phyloP scores from a whole-genome alignment of 2,113 vertebrate species.

The Serilophus lunatus region DNA sequence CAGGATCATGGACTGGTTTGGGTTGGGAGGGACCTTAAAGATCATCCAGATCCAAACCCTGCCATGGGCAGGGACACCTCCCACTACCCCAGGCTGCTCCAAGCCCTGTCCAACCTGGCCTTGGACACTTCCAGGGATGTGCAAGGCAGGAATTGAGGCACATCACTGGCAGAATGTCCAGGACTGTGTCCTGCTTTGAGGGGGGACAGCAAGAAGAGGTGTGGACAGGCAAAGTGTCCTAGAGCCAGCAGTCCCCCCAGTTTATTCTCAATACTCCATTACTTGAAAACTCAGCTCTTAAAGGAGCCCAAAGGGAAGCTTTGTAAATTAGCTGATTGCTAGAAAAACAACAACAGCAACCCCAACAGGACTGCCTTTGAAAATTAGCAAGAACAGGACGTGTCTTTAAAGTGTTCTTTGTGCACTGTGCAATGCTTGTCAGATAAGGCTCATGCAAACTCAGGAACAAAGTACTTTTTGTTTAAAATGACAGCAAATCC shows the following conservation, averaged over 20 bases:
- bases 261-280: neutral
- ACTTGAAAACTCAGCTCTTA: neutral
- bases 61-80: neutral
- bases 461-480: neutral
- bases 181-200: neutral
- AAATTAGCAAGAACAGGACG: neutral
- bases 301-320: neutral
- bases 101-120: neutral
- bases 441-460: neutral
- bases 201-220: neutral
- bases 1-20: neutral
- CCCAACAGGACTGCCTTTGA: neutral
- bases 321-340: neutral
- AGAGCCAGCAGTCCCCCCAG: neutral
- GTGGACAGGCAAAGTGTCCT: neutral
- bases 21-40: neutral
- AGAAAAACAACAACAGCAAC: neutral
- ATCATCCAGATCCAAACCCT: neutral
- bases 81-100: fast-evolving
- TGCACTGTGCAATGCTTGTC: neutral
- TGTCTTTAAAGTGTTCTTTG: neutral
- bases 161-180: fast-evolving
- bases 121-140: neutral
- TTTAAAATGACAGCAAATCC: neutral
- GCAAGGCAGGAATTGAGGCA: neutral